Evolutionary conservation across 2,888 invertebrate genomes (phyloP).

Genomic region (Xestia c-nigrum): DNA sequence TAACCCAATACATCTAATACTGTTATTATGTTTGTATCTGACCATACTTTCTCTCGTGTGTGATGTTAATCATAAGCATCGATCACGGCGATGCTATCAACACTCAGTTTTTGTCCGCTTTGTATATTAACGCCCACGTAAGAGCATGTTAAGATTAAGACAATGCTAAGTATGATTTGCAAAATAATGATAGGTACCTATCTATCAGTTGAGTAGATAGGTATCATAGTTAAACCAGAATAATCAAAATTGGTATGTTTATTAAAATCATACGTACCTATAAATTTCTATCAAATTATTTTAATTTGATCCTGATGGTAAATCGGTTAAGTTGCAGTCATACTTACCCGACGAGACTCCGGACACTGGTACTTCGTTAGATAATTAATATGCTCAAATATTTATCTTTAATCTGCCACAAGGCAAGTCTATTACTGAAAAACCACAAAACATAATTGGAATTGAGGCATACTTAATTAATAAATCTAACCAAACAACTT

Average conservation of each 20-base stretch:
- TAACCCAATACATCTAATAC: conserved; percentile 88
- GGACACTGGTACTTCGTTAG: background rate
- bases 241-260: background rate
- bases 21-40: conserved; percentile 86
- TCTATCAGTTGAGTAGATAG: conserved; percentile 34
- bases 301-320: background rate
- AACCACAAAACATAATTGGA: conserved; percentile 5
- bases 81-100: conserved; percentile 81
- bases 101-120: conserved; percentile 78
- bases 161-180: conserved; percentile 65
- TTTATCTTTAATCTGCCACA: background rate
- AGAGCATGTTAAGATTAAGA: conserved; percentile 56
- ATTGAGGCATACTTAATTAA: conserved; percentile 5
- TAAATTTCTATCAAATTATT: background rate
- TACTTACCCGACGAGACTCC: background rate
- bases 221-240: conserved; percentile 7
- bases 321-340: background rate
- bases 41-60: conserved; percentile 85
- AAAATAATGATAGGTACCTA: conserved; percentile 59
- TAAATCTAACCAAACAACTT: conserved; percentile 23
- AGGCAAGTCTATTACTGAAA: background rate
- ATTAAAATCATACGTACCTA: background rate
- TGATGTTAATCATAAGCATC: conserved; percentile 83
- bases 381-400: background rate
- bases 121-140: conserved; percentile 79